Conservation (phyloP, 1,140 invertebrate genomes). For the Pachypsylla venusta region DNA sequence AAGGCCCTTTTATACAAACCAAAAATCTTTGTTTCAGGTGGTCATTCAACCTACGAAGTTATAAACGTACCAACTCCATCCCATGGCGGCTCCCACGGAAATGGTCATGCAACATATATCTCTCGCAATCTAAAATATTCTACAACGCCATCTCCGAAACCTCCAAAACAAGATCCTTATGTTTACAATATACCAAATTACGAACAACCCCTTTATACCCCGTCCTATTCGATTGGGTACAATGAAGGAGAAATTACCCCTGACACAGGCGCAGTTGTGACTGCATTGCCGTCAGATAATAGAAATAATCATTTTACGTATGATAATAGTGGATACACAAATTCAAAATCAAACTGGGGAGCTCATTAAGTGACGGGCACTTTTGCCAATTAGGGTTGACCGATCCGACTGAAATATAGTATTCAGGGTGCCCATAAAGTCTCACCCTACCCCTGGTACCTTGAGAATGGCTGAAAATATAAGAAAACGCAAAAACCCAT, state of each 20-base stretch:
- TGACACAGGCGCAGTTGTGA: neutral
- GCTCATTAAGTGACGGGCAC: too few relatives aligned
- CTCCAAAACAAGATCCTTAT: neutral
- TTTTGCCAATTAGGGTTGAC: too few relatives aligned
- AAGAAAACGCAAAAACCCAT: too few relatives aligned
- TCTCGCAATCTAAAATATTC: neutral
- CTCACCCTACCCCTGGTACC: too few relatives aligned
- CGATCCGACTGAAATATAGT: too few relatives aligned
- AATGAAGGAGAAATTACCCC: neutral
- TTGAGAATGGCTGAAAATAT: too few relatives aligned
- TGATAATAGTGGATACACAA: too few relatives aligned
- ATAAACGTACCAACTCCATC: slow-evolving; percentile 8
- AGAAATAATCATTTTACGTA: too few relatives aligned
- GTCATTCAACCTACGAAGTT: slow-evolving; percentile 8
- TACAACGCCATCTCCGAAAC: slow-evolving; percentile 4
- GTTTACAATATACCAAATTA: slow-evolving; percentile 1
- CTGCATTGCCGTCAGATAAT: too few relatives aligned
- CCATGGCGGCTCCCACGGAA: neutral
- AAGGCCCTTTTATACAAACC: neutral
- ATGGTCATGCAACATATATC: neutral
- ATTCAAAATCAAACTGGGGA: too few relatives aligned
- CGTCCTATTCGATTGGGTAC: too few relatives aligned
- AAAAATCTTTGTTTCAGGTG: neutral
- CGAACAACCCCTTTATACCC: neutral
- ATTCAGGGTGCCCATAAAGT: too few relatives aligned